A percentile compares a stretch with the other conserved stretches of the same genome.
Evolutionary conservation across 2,888 invertebrate genomes (phyloP).

Genomic region (Diarsia dahlii): DNA sequence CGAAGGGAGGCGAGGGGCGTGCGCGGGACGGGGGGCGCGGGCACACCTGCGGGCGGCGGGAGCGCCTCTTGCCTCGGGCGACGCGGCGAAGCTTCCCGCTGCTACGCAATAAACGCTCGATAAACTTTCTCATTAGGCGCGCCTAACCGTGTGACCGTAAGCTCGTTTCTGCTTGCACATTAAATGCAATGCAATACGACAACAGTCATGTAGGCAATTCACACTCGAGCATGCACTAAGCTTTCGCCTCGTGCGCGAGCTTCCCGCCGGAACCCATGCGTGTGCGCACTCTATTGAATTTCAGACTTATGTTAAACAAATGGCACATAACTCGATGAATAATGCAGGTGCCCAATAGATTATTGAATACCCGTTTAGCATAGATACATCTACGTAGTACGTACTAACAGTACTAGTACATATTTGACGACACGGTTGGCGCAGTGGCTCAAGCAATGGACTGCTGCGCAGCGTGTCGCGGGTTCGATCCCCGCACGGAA

Average conservation of each 20-base stretch:
- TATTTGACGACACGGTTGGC: too few species aligned
- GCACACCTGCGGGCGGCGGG: conserved; percentile 87
- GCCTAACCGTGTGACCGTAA: conserved; percentile 90
- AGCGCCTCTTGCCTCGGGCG: conserved; percentile 81
- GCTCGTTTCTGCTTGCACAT: conserved; percentile 87
- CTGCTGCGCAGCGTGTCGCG: too few species aligned
- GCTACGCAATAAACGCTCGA: conserved; percentile 91
- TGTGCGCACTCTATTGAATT: conserved; percentile 70
- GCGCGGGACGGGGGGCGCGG: conserved; percentile 73
- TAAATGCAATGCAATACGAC: conserved; percentile 85
- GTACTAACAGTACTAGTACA: conserved; percentile 2
- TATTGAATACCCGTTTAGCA: conserved; percentile 58
- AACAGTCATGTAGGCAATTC: conserved; percentile 81
- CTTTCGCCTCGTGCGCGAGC: conserved; percentile 74
- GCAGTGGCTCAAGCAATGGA: too few species aligned
- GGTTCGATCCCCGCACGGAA: too few species aligned
- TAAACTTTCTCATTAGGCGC: conserved; percentile 91
- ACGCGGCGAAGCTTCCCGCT: conserved; percentile 87
- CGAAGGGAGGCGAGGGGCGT: conserved; percentile 71
- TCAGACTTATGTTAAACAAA: conserved; percentile 67
- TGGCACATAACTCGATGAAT: conserved; percentile 64
- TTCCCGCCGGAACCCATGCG: conserved; percentile 68
- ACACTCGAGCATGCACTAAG: conserved; percentile 75
- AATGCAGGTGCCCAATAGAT: conserved; percentile 63
- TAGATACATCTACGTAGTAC: conserved; percentile 31